These are phyloP conservation scores for Holothuria glaberrima DNA, from an alignment of 35 echinoderm and acorn worm species.

Conservation along the genomic window DNA sequence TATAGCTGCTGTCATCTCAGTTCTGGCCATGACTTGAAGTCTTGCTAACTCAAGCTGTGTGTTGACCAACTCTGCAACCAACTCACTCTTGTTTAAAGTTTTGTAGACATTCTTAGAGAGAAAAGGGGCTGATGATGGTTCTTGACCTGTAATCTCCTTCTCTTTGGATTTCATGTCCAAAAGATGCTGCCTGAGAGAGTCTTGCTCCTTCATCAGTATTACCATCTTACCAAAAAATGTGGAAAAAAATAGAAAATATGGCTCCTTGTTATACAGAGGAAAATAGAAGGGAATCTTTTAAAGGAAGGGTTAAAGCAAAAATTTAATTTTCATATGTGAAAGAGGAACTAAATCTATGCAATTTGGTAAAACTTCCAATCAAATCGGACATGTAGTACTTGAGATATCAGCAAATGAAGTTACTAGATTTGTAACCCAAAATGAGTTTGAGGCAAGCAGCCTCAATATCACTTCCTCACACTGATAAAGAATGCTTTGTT, in stretches of 20 bases:
- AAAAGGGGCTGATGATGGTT: not conserved
- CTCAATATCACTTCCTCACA: too few relatives aligned
- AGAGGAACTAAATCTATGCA: too few relatives aligned
- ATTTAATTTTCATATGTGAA: too few relatives aligned
- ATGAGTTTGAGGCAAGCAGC: too few relatives aligned
- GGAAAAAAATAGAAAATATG: not conserved
- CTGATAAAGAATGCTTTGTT: too few relatives aligned
- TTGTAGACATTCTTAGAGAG: slow-evolving; percentile 14
- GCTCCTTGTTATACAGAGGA: too few relatives aligned
- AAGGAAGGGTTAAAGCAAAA: too few relatives aligned
- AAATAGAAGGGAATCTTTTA: too few relatives aligned
- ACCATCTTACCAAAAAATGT: slow-evolving; percentile 24
- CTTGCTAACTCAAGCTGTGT: slow-evolving; percentile 51
- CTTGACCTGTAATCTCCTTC: not conserved
- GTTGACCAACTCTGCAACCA: slow-evolving; percentile 41
- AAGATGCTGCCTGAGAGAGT: slow-evolving; percentile 35
- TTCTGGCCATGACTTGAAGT: slow-evolving; percentile 40
- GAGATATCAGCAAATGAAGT: too few relatives aligned
- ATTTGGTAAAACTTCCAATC: too few relatives aligned
- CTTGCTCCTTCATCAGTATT: slow-evolving; percentile 48
- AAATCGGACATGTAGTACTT: too few relatives aligned
- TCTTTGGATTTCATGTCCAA: not conserved
- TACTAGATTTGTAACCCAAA: too few relatives aligned
- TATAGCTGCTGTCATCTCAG: slow-evolving; percentile 45
- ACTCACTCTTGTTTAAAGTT: slow-evolving; percentile 8